phyloP scores from a whole-genome alignment of 2,888 invertebrate species.

The Apoderus coryli region DNA sequence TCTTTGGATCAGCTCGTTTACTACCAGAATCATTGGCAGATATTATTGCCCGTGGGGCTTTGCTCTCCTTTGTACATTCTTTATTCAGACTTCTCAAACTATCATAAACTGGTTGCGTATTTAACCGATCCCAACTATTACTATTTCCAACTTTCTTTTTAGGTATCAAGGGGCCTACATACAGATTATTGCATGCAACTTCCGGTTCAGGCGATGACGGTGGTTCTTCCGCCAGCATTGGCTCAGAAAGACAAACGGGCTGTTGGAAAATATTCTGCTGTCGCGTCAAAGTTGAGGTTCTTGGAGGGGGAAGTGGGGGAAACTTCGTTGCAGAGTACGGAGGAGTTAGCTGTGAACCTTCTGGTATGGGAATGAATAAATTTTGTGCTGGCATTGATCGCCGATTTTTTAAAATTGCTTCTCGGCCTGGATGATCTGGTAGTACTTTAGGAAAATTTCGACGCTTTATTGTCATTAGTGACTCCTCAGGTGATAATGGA shows the following conservation, averaged over 20 bases:
- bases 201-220: conserved; percentile 34
- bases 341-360: conserved; percentile 24
- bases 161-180: conserved; percentile 40
- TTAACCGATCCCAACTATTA: conserved; percentile 16
- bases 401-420: conserved; percentile 35
- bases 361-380: conserved; percentile 25
- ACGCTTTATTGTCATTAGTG: conserved; percentile 55
- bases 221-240: conserved; percentile 36
- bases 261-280: conserved; percentile 27
- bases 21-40: conserved; percentile 34
- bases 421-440: conserved; percentile 51
- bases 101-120: conserved; percentile 27
- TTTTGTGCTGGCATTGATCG: conserved; percentile 46
- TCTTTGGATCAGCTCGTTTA: conserved; percentile 39
- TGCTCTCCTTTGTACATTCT: conserved; percentile 10
- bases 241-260: conserved; percentile 31
- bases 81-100: conserved; percentile 20
- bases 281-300: conserved; percentile 52
- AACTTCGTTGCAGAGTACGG: conserved; percentile 32
- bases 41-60: conserved; percentile 33
- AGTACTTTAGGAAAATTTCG: conserved; percentile 75
- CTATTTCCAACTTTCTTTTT: conserved; percentile 21
- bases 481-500: conserved; percentile 50
- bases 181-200: conserved; percentile 38
- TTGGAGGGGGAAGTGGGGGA: conserved; percentile 61